phyloP scores from a whole-genome alignment of 2,888 invertebrate genomes.

The Crocallis elinguaria region DNA sequence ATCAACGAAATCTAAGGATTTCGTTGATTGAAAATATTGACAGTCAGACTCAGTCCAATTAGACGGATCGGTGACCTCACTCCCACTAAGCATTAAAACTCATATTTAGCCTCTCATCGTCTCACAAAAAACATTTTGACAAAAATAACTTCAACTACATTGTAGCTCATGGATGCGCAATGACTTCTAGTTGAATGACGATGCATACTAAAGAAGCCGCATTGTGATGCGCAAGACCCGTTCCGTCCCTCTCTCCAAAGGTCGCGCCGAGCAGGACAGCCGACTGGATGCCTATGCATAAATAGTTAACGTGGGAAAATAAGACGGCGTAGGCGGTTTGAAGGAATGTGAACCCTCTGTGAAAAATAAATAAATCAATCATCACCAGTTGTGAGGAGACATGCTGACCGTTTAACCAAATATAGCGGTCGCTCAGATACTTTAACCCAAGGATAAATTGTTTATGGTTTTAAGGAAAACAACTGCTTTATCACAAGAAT shows the following conservation, averaged over 20 bases:
- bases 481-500: too few relatives aligned
- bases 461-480: too few relatives aligned
- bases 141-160: background rate
- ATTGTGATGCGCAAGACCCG: slow-evolving; percentile 46
- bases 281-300: slow-evolving; percentile 55
- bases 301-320: slow-evolving; percentile 67
- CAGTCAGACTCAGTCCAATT: too few relatives aligned
- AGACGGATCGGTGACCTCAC: too few relatives aligned
- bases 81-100: too few relatives aligned
- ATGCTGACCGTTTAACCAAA: background rate
- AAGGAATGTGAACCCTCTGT: slow-evolving; percentile 23
- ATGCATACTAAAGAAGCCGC: slow-evolving; percentile 56
- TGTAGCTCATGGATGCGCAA: slow-evolving; percentile 2
- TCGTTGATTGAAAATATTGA: too few relatives aligned
- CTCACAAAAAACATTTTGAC: too few relatives aligned
- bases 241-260: slow-evolving; percentile 44
- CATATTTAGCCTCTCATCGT: too few relatives aligned
- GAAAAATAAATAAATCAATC: slow-evolving; percentile 18
- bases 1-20: too few relatives aligned
- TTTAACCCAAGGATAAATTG: background rate
- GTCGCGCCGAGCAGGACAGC: slow-evolving; percentile 40
- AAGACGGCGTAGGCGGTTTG: slow-evolving; percentile 43
- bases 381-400: background rate
- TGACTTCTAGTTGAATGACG: slow-evolving; percentile 36
- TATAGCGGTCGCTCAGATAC: background rate